These are phyloP conservation scores for Euthynnus affinis DNA, from an alignment of 2,797 vertebrate species.

Conservation along the genomic window DNA sequence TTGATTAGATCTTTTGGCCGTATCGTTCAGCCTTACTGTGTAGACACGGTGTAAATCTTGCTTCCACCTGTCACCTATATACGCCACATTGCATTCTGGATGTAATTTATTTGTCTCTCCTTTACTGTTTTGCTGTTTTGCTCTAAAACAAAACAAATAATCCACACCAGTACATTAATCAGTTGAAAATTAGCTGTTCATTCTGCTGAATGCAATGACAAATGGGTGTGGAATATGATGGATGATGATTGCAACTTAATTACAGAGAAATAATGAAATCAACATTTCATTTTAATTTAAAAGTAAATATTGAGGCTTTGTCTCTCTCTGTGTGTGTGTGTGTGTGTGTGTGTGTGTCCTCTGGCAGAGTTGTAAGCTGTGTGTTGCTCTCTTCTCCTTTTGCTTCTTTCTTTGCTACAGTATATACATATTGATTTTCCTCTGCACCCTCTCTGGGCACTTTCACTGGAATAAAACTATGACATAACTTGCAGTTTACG, in stretches of 20 bases:
- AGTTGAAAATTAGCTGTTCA: conserved; percentile 42
- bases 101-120: not conserved
- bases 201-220: conserved; percentile 32
- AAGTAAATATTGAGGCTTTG: conserved; percentile 16
- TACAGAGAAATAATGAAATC: conserved; percentile 51
- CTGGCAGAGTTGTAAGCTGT: not conserved
- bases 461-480: conserved; percentile 47
- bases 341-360: conserved; percentile 1
- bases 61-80: not conserved
- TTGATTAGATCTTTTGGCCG: no score
- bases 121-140: conserved; percentile 17
- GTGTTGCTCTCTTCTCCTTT: not conserved
- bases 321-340: not conserved
- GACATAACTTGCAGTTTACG: conserved; percentile 24
- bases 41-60: not conserved
- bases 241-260: conserved; percentile 61
- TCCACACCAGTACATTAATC: conserved; percentile 33
- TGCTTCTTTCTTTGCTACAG: not conserved
- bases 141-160: conserved; percentile 14
- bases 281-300: conserved; percentile 37
- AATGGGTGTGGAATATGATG: conserved; percentile 40
- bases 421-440: conserved; percentile 53
- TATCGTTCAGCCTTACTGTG: no score
- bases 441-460: not conserved
- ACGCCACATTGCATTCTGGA: not conserved